These are phyloP conservation scores for Ceriagrion tenellum DNA, from an alignment of 2,888 invertebrate genomes.

Conservation along the genomic window DNA sequence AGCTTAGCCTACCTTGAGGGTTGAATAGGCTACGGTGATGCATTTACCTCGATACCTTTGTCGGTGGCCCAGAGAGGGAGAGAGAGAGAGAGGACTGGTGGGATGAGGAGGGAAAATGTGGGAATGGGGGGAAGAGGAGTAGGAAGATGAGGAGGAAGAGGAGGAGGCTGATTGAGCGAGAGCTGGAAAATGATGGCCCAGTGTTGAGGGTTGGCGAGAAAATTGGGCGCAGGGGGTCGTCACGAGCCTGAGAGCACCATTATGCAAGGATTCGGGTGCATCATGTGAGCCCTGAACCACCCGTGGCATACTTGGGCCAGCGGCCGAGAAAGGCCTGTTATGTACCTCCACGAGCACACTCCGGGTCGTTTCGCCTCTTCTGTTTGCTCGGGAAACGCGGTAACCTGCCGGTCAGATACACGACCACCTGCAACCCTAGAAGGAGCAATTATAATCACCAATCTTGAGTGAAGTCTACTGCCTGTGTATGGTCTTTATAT, in stretches of 20 bases:
- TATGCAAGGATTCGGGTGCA: neutral
- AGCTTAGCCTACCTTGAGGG: too few species aligned
- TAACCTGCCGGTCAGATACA: neutral
- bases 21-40: neutral
- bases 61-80: neutral
- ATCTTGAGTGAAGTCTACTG: neutral
- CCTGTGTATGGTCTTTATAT: too few species aligned
- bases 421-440: neutral
- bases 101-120: neutral
- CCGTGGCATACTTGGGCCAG: neutral
- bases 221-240: neutral
- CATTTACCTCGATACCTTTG: neutral
- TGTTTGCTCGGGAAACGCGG: neutral
- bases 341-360: neutral
- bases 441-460: neutral
- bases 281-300: neutral
- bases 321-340: neutral
- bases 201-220: neutral
- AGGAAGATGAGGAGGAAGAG: neutral
- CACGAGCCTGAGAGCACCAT: neutral
- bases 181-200: neutral
- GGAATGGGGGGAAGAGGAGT: neutral
- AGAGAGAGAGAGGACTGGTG: neutral
- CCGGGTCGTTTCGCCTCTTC: neutral
- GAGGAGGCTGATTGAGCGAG: neutral